A percentile compares a stretch with the other conserved stretches of the same genome.
Conservation (phyloP, 2,113 vertebrate genomes). For the Pyrgilauda ruficollis region DNA sequence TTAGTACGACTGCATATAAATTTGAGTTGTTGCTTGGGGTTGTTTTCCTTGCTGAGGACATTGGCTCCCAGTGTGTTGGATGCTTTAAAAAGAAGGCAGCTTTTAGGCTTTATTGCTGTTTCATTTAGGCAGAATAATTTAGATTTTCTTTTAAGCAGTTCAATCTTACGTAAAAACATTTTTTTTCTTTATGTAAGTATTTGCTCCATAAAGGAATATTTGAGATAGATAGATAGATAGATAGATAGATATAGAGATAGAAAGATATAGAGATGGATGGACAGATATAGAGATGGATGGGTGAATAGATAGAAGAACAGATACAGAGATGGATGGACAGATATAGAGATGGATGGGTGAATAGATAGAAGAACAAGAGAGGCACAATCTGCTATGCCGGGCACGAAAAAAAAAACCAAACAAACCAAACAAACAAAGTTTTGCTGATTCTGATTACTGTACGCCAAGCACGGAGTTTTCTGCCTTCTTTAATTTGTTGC, state of each 20-base stretch:
- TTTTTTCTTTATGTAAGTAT: not conserved
- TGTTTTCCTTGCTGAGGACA: not conserved
- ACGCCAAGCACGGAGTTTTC: not conserved
- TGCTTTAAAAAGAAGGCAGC: not conserved
- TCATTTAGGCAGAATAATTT: not conserved
- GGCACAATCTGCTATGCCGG: not conserved
- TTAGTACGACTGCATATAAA: not conserved
- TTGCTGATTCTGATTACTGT: not conserved
- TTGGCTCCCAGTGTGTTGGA: not conserved
- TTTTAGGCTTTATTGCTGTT: conserved; percentile 1
- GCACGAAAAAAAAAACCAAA: too few species aligned
- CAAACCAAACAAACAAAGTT: not conserved
- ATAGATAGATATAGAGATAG: not conserved
- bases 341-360: not conserved
- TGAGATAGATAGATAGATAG: not conserved
- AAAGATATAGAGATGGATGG: not conserved
- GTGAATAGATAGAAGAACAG: not conserved
- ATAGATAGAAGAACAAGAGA: not conserved
- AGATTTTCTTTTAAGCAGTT: not conserved
- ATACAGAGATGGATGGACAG: not conserved
- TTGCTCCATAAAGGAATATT: not conserved
- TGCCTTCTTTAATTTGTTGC: not conserved
- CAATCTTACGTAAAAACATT: not conserved
- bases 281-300: not conserved
- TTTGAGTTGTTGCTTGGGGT: not conserved